phyloP scores from a whole-genome alignment of 2,888 invertebrate genomes.

The Drosophila borealis region DNA sequence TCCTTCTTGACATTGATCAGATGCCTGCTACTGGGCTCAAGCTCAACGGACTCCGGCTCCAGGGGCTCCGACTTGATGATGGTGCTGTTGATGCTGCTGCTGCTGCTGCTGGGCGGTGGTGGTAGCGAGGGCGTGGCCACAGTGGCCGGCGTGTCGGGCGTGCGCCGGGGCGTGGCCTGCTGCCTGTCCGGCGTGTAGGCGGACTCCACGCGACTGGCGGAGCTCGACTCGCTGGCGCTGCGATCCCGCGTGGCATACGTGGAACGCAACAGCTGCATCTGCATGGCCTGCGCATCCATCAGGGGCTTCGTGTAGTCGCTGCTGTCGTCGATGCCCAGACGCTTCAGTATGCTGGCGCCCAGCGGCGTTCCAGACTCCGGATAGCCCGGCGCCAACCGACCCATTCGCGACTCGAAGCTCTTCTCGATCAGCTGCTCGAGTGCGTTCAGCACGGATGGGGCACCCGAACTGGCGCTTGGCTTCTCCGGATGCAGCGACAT shows the following conservation, averaged over 20 bases:
- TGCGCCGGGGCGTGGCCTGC: constrained; percentile 61
- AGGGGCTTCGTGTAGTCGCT: constrained; percentile 96
- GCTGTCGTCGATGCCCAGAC: constrained; percentile 96
- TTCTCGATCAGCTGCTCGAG: constrained; percentile 98
- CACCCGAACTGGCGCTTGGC: constrained; percentile 85
- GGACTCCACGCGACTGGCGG: constrained; percentile 90
- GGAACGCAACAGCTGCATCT: constrained; percentile 92
- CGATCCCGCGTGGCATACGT: constrained; percentile 91
- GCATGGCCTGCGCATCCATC: constrained; percentile 95
- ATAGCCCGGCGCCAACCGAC: constrained; percentile 85
- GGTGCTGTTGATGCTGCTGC: constrained; percentile 20
- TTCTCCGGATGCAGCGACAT: constrained; percentile 85
- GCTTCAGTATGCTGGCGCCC: constrained; percentile 95
- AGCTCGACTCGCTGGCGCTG: constrained; percentile 95
- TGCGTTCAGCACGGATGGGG: constrained; percentile 96
- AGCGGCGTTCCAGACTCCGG: constrained; percentile 89
- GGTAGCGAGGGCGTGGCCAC: constrained; percentile 72
- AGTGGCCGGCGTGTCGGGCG: constrained; percentile 51
- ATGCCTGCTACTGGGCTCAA: constrained; percentile 37
- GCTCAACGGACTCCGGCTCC: constrained; percentile 64
- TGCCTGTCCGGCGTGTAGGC: constrained; percentile 91
- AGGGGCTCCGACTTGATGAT: constrained; percentile 82
- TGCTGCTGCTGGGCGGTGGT: constrained; percentile 81
- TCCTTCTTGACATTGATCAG: constrained; percentile 85
- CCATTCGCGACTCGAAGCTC: constrained; percentile 95